phyloP scores from a whole-genome alignment of 2,888 invertebrate species.

The Lasioglossum zephyrum region DNA sequence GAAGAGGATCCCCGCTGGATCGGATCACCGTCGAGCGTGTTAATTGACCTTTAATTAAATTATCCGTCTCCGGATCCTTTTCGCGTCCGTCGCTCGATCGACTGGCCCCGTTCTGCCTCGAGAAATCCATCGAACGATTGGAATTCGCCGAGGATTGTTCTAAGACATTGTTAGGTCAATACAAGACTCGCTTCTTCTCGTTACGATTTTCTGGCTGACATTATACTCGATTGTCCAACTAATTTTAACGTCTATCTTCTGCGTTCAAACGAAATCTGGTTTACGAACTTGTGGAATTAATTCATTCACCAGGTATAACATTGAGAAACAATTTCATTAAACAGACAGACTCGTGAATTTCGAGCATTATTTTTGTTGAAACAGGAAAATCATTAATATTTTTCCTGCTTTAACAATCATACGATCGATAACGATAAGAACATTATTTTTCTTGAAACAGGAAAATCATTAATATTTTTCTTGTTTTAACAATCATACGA shows the following conservation, averaged over 20 bases:
- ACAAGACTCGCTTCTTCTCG: not conserved
- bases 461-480: too few relatives aligned
- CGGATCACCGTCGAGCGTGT: not conserved
- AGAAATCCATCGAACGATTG: not conserved
- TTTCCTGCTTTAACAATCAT: too few relatives aligned
- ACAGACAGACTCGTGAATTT: too few relatives aligned
- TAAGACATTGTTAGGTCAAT: not conserved
- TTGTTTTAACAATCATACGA: too few relatives aligned
- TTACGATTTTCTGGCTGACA: not conserved
- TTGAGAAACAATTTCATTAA: not conserved
- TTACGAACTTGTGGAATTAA: not conserved
- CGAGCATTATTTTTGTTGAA: too few relatives aligned
- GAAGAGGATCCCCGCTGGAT: not conserved
- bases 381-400: too few relatives aligned
- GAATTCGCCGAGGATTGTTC: not conserved
- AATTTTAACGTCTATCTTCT: not conserved
- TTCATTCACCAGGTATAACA: not conserved
- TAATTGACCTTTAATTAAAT: slow-evolving; percentile 8
- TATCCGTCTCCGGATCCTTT: not conserved
- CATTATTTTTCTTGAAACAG: not conserved
- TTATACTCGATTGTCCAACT: not conserved
- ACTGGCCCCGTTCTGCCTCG: not conserved
- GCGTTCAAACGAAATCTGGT: not conserved
- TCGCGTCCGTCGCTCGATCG: not conserved
- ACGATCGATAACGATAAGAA: too few relatives aligned